Evolutionary conservation across 23 tunicate species (phyloP).

Genomic region (Halocynthia aurantium): DNA sequence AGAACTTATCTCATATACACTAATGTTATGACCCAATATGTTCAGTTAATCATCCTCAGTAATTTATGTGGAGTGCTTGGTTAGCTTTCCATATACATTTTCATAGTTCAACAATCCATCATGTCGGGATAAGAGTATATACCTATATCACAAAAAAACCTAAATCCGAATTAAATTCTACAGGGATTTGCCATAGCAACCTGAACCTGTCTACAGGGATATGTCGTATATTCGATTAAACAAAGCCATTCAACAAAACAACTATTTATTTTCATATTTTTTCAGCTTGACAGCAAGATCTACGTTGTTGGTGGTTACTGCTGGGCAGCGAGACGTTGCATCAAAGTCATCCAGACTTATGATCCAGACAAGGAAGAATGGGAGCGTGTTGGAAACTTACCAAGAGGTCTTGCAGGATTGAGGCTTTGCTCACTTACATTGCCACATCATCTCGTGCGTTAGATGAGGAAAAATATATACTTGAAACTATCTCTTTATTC

Average conservation of each 20-base stretch:
- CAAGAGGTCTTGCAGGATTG: slow-evolving; percentile 95
- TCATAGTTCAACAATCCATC: too few species aligned
- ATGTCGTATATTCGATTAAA: too few species aligned
- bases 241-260: not conserved
- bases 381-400: slow-evolving; percentile 98
- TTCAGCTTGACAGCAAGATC: slow-evolving; percentile 83
- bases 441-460: slow-evolving; percentile 96
- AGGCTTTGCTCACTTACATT: slow-evolving; percentile 89
- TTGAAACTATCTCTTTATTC: not conserved
- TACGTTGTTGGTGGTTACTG: slow-evolving; percentile 98
- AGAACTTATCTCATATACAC: too few species aligned
- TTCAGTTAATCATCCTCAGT: too few species aligned
- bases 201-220: too few species aligned
- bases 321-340: slow-evolving; percentile 98
- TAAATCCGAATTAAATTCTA: too few species aligned
- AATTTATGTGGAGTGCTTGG: too few species aligned
- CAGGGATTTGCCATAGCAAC: too few species aligned
- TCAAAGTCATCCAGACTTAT: slow-evolving; percentile 97
- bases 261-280: not conserved
- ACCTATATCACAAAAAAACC: too few species aligned
- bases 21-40: too few species aligned
- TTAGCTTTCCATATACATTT: too few species aligned
- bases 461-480: not conserved
- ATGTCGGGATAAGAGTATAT: too few species aligned
- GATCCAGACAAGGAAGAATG: slow-evolving; percentile 96